Conservation (phyloP, 2,113 vertebrate genomes). For the Centrocercus urophasianus region DNA sequence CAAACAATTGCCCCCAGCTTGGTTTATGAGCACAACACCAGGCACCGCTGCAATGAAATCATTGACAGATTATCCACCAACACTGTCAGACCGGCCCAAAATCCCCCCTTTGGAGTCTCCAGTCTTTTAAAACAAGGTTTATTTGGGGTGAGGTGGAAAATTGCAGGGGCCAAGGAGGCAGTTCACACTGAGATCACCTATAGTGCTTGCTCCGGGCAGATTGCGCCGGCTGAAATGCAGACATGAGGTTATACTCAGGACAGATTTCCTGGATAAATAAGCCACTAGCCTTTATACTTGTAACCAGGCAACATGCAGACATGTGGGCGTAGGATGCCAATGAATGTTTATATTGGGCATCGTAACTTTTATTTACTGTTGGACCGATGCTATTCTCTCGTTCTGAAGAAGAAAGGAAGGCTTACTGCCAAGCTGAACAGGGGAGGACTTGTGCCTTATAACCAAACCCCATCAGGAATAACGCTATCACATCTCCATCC, state of each 20-base stretch:
- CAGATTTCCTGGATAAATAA: conserved; percentile 55
- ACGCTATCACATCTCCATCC: neutral
- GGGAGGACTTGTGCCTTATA: neutral
- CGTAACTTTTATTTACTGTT: conserved; percentile 51
- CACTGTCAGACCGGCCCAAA: neutral
- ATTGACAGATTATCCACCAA: neutral
- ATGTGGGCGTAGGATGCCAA: conserved; percentile 13
- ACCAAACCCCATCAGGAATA: neutral
- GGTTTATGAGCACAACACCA: neutral
- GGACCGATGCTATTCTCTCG: neutral
- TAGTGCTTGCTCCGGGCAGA: neutral
- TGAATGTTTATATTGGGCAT: conserved; percentile 35
- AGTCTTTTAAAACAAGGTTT: neutral
- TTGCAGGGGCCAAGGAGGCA: neutral
- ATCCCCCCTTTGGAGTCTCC: neutral
- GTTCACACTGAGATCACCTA: neutral
- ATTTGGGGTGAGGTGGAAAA: neutral
- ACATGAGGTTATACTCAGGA: conserved; percentile 44
- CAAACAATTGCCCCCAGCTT: neutral
- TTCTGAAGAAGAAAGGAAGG: conserved; percentile 8
- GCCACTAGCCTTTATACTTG: conserved; percentile 24
- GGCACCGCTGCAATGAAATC: neutral
- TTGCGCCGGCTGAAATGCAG: conserved; percentile 12
- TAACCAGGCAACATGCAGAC: conserved; percentile 49
- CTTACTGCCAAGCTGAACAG: neutral